Conservation (phyloP, 2,113 vertebrate species). For the Cinclus cinclus region DNA sequence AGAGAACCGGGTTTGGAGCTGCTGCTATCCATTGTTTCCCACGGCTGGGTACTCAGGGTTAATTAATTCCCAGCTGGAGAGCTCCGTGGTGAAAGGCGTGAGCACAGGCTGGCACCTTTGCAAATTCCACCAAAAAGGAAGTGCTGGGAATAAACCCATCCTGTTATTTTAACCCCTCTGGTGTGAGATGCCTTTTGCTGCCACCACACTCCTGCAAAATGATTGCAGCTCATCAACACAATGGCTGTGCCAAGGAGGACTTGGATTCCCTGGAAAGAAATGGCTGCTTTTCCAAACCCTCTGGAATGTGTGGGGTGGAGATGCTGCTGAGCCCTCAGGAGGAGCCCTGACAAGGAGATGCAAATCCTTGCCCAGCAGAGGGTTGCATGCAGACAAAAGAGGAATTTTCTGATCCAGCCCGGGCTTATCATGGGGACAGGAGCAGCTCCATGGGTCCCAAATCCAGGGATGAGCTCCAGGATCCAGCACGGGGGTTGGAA, state of each 20-base stretch:
- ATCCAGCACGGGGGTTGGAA: rapidly evolving
- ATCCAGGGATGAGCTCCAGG: background rate
- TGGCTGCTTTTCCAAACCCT: background rate
- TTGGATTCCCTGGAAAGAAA: background rate
- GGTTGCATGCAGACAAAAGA: background rate
- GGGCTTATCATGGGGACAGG: rapidly evolving
- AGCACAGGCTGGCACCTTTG: background rate
- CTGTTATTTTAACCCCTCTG: background rate
- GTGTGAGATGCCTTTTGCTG: background rate
- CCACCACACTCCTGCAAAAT: background rate
- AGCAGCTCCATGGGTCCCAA: background rate
- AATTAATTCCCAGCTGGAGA: background rate
- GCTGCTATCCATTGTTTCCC: background rate
- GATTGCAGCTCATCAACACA: background rate
- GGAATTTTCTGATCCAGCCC: background rate
- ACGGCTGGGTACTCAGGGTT: background rate
- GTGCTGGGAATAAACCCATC: background rate
- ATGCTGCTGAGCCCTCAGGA: background rate
- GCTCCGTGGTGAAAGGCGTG: background rate
- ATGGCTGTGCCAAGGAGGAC: background rate
- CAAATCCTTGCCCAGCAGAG: background rate
- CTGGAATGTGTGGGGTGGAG: background rate
- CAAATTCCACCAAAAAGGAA: background rate
- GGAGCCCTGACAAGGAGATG: background rate
- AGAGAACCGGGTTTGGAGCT: background rate